Conservation (phyloP, 2,888 invertebrate genomes). For the Ormia ochracea region DNA sequence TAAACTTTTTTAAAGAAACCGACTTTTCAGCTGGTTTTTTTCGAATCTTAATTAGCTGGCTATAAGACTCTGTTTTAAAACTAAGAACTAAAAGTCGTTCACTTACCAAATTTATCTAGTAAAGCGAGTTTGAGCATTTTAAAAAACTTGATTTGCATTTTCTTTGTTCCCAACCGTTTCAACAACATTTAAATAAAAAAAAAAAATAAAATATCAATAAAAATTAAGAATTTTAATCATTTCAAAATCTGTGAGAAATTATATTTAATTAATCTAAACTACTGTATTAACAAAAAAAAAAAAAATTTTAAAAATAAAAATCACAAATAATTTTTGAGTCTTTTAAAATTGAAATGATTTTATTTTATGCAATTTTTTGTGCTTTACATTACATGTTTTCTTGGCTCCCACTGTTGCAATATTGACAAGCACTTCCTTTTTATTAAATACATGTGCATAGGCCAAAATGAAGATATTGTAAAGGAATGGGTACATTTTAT, state of each 20-base stretch:
- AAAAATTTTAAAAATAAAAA: neutral
- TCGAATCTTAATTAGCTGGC: neutral
- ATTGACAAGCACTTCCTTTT: no score
- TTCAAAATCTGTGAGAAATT: neutral
- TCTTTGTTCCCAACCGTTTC: neutral
- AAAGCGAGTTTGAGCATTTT: conserved; percentile 24
- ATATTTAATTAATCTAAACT: conserved; percentile 9
- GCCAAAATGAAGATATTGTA: no score
- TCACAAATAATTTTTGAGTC: no score
- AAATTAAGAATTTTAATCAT: conserved; percentile 2
- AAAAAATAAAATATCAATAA: neutral
- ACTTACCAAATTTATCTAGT: conserved; percentile 11
- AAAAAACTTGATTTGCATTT: conserved; percentile 24
- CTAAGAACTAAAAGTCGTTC: neutral
- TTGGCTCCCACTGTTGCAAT: no score
- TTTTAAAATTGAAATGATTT: no score
- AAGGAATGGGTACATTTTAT: no score
- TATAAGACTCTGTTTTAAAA: neutral
- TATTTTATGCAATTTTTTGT: no score
- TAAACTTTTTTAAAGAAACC: neutral
- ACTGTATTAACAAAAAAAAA: neutral
- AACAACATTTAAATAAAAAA: neutral
- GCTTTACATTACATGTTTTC: no score
- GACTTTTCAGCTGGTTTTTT: neutral
- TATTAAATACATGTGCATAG: no score